A percentile compares a stretch with the other conserved stretches of the same genome.
Evolutionary conservation across 2,113 vertebrate species (phyloP).

Genomic region (Lepidothrix coronata): DNA sequence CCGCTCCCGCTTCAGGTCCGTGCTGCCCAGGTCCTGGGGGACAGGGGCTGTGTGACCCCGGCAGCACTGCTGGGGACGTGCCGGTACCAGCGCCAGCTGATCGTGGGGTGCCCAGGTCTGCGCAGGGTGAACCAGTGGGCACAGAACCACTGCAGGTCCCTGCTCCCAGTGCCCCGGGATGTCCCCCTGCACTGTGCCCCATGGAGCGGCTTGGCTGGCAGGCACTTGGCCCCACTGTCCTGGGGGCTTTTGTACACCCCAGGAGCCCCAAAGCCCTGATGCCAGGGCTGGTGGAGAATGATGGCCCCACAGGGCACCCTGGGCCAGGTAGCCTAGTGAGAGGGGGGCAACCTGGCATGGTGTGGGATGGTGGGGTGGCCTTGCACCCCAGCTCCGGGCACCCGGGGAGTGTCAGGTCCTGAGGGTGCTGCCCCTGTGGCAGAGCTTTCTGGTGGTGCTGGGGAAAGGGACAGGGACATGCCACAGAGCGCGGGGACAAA

Average conservation of each 20-base stretch:
- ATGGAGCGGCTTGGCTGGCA: not conserved
- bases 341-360: rapidly evolving
- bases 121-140: rapidly evolving
- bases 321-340: not conserved
- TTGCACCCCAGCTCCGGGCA: rapidly evolving
- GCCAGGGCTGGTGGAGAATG: not conserved
- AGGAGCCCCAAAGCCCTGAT: not conserved
- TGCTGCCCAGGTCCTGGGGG: slow-evolving; percentile 64
- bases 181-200: not conserved
- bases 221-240: not conserved
- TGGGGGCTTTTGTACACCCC: not conserved
- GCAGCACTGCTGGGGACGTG: rapidly evolving
- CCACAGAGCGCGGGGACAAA: rapidly evolving
- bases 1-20: slow-evolving; percentile 56
- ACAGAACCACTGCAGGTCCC: not conserved
- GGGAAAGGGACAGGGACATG: not conserved
- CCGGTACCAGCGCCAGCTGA: rapidly evolving
- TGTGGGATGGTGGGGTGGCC: not conserved
- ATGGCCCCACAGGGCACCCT: rapidly evolving
- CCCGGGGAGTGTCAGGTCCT: rapidly evolving
- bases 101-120: rapidly evolving
- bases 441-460: not conserved
- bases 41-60: rapidly evolving
- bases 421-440: rapidly evolving
- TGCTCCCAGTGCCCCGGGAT: rapidly evolving